Evolutionary conservation across 2,797 vertebrate species (phyloP).

Genomic region (Cuculus canorus): DNA sequence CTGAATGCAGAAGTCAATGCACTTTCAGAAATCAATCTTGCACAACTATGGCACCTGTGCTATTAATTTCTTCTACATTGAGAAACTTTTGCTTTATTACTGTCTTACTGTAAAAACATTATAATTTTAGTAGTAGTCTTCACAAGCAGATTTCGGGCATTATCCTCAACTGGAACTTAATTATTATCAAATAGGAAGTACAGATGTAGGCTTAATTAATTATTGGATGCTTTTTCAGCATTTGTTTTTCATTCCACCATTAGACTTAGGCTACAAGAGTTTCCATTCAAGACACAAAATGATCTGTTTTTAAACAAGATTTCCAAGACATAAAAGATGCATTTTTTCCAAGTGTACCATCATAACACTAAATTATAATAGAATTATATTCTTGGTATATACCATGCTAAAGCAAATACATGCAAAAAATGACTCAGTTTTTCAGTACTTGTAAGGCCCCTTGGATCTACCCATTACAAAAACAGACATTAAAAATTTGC

Average conservation of each 20-base stretch:
- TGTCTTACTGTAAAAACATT: neutral
- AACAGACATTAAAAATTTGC: constrained; percentile 24
- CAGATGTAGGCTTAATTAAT: neutral
- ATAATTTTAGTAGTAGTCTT: neutral
- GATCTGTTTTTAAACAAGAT: neutral
- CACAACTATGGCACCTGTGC: neutral
- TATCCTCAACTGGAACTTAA: neutral
- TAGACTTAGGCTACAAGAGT: neutral
- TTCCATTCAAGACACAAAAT: neutral
- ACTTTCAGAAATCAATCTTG: neutral
- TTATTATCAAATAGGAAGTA: neutral
- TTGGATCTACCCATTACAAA: constrained; percentile 31
- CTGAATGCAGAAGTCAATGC: neutral
- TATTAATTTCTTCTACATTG: neutral
- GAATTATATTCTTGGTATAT: neutral
- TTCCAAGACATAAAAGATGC: neutral
- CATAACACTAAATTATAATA: neutral
- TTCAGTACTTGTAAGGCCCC: constrained; percentile 11
- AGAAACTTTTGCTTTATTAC: neutral
- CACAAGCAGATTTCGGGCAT: neutral
- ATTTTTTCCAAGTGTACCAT: neutral
- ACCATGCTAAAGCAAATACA: neutral
- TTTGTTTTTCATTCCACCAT: neutral
- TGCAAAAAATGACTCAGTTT: neutral
- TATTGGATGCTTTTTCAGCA: neutral